These are phyloP conservation scores for Macaca nemestrina DNA, from an alignment of 2,113 vertebrate species.

Conservation along the genomic window DNA sequence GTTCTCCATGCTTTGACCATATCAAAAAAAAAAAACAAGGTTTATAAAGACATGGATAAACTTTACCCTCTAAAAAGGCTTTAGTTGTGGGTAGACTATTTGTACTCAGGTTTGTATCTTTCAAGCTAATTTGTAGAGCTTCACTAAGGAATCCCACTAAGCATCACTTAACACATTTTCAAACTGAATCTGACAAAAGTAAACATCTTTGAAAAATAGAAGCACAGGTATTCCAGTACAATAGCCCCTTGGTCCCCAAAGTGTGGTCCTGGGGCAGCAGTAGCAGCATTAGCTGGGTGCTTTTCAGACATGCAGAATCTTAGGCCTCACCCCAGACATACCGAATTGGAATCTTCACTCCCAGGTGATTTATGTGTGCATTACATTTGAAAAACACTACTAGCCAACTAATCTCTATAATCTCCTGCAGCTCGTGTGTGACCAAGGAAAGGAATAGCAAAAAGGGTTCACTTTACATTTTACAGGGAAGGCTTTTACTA, in stretches of 20 bases:
- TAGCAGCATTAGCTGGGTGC: neutral
- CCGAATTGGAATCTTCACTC: neutral
- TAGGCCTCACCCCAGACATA: neutral
- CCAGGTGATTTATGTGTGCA: neutral
- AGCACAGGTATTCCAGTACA: neutral
- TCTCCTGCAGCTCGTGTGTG: neutral
- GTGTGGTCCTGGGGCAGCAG: neutral
- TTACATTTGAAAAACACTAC: neutral
- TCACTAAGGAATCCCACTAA: neutral
- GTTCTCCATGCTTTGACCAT: neutral
- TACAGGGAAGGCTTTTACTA: neutral
- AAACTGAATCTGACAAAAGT: conserved; percentile 45
- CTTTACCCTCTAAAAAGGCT: neutral
- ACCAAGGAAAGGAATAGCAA: neutral
- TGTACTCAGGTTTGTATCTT: conserved; percentile 26
- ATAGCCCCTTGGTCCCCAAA: neutral
- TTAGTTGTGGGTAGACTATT: neutral
- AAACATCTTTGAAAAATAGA: conserved; percentile 37
- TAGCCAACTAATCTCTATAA: neutral
- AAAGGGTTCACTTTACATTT: neutral
- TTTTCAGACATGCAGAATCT: neutral
- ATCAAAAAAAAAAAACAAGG: neutral
- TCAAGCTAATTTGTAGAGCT: neutral
- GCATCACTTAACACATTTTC: conserved; percentile 20
- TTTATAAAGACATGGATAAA: neutral